Evolutionary conservation across 2,797 vertebrate species (phyloP).

Genomic region (Acrossocheilus wenchowensis): DNA sequence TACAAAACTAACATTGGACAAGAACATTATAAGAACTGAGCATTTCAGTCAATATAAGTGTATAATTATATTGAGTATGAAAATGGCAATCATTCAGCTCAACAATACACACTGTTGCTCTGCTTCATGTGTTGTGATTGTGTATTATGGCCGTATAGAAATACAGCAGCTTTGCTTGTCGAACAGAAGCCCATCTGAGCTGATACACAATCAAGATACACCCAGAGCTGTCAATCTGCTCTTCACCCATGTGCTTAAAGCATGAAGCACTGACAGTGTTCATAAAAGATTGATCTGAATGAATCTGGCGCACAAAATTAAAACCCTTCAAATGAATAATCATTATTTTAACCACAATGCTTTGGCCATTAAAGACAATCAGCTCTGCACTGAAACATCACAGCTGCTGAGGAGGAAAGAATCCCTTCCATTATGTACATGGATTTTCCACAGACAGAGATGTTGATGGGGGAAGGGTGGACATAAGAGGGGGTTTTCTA

Average conservation of each 20-base stretch:
- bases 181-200: background rate
- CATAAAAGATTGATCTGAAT: background rate
- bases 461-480: slow-evolving; percentile 32
- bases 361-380: background rate
- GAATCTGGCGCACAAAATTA: background rate
- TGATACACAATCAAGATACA: background rate
- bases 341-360: background rate
- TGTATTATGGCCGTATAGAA: background rate
- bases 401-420: slow-evolving; percentile 21
- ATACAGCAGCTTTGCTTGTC: background rate
- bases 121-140: background rate
- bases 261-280: background rate
- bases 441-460: background rate
- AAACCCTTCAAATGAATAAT: background rate
- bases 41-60: background rate
- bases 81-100: background rate
- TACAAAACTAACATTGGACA: background rate
- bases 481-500: background rate
- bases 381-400: background rate
- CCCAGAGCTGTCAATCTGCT: background rate
- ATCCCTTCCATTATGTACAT: slow-evolving; percentile 42
- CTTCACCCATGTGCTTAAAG: background rate
- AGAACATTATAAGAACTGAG: background rate
- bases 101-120: background rate
- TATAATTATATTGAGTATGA: background rate